Evolutionary conservation across 2,888 invertebrate genomes (phyloP).

Genomic region (Punctoribates punctum): DNA sequence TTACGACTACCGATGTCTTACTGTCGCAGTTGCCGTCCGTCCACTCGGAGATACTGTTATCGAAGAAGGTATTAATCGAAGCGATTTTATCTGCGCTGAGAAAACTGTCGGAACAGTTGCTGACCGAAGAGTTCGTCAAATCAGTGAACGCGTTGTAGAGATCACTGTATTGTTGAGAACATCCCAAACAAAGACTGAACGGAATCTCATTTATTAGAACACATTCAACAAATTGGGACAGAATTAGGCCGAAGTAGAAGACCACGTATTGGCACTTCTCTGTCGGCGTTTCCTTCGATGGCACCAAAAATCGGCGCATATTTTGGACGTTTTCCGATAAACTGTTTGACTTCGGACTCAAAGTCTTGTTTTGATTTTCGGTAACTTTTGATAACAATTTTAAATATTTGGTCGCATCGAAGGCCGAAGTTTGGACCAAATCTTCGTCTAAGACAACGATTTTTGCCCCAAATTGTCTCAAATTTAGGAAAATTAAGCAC

Average conservation of each 20-base stretch:
- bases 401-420: too few relatives aligned
- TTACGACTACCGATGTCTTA: background rate
- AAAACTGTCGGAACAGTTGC: conserved; percentile 6
- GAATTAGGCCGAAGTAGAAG: background rate
- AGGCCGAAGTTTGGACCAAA: too few relatives aligned
- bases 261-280: background rate
- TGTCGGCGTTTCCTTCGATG: background rate
- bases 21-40: conserved; percentile 3
- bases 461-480: too few relatives aligned
- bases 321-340: background rate
- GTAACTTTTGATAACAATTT: too few relatives aligned
- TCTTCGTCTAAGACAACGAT: too few relatives aligned
- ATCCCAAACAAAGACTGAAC: background rate
- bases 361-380: too few relatives aligned
- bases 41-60: background rate
- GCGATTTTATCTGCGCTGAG: background rate
- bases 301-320: background rate
- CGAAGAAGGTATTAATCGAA: background rate
- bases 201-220: conserved; percentile 18
- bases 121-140: background rate
- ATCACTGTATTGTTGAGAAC: background rate
- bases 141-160: background rate
- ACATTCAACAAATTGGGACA: conserved; percentile 2
- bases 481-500: too few relatives aligned
- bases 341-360: background rate